Evolutionary conservation across 1,140 invertebrate species (phyloP), one percentile per base, ranked within the genome.

Genomic region (Diachasma alloeum): DNA sequence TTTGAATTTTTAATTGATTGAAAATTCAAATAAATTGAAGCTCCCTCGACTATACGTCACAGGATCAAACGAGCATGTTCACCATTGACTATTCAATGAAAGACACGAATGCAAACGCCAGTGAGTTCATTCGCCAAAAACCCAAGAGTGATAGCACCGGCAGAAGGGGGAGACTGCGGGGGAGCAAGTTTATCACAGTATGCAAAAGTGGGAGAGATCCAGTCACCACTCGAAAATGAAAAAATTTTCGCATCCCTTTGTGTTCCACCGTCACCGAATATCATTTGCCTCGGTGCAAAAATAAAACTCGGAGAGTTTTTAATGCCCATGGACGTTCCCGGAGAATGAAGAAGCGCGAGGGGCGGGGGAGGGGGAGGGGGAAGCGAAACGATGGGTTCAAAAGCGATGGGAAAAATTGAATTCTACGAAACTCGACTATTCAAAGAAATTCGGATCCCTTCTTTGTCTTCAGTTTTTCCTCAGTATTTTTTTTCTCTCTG

Each of bases 71-170:
- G 48, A 48, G 46, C 36, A 59, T 59, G 48, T 73, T 37, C 48
- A 73, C 15, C 37, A 46, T 53, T 53, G 71, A 56, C 59, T 63
- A 63, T 63, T 73, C 42, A 53, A 72, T 26, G 71, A 59, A 36
- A 36, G 71, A 53, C 26, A 26, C 71, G 71, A 56, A 37, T 5
- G 26, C 13, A 31, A 31, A 73, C 71, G 11, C 42, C 42, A 72
- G 31, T 15, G 37, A 72, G 48, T 36, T 72, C 71, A 56, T 56
- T 17, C 31, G 31, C n/a, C 44, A 11, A 53, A 42, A 48, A 48
- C 8, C 70, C 19, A 6, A 42, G 36, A 42, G 31, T 5, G 44
- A 70, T 17, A 69, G 44, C 17, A 42, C 11, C 22, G 46, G 63
- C 31, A 15, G 15, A 22, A 72, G 5, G 22, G 70, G 26, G 26